A percentile compares a stretch with the other conserved stretches of the same genome.
phyloP scores from a whole-genome alignment of 2,888 invertebrate species.

The Drosophila pseudotalamancana region DNA sequence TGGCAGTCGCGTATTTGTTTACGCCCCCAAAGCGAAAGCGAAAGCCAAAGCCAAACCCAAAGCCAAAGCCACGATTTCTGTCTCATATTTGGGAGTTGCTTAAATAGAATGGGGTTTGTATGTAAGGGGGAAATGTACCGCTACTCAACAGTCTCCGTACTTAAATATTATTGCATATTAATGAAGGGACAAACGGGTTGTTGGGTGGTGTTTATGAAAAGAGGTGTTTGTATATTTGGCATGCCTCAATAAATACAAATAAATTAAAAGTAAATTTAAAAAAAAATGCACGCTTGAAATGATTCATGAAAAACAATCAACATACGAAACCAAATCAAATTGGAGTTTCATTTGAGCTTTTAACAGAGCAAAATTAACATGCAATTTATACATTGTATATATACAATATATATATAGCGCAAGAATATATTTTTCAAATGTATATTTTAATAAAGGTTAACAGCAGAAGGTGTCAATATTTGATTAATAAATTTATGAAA shows the following conservation, averaged over 20 bases:
- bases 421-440: too few relatives aligned
- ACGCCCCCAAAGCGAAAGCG: conserved; percentile 50
- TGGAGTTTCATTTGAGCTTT: too few relatives aligned
- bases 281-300: conserved; percentile 26
- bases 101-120: conserved; percentile 33
- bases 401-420: too few relatives aligned
- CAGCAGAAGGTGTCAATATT: too few relatives aligned
- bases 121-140: conserved; percentile 24
- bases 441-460: too few relatives aligned
- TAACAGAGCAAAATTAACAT: too few relatives aligned
- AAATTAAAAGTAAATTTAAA: conserved; percentile 47
- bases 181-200: conserved; percentile 46
- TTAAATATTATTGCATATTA: conserved; percentile 65
- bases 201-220: neutral
- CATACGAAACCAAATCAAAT: neutral
- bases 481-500: too few relatives aligned
- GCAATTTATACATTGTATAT: too few relatives aligned
- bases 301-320: conserved; percentile 43
- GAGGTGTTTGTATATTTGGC: conserved; percentile 17
- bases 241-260: conserved; percentile 67
- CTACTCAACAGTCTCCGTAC: conserved; percentile 20
- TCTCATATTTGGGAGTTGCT: conserved; percentile 42
- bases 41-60: neutral
- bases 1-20: conserved; percentile 64
- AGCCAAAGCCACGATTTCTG: conserved; percentile 13